These are phyloP conservation scores for Falco biarmicus DNA, from an alignment of 2,797 vertebrate species.

Conservation along the genomic window DNA sequence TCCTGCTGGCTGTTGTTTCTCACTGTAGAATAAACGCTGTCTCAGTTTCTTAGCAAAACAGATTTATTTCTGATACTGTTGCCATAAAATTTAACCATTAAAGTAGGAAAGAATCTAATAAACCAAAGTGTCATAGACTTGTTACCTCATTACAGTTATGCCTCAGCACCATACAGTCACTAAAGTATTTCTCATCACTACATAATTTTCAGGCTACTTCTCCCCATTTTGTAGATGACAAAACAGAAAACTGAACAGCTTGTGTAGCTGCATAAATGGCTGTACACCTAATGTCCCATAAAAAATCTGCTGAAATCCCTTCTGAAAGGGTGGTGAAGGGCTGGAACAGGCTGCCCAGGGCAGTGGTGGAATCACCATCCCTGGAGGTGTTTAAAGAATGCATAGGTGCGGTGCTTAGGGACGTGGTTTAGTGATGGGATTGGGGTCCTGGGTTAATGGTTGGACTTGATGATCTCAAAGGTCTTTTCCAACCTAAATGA, in stretches of 20 bases:
- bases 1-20: background rate
- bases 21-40: background rate
- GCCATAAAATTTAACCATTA: background rate
- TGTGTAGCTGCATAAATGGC: background rate
- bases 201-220: conserved; percentile 11
- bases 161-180: background rate
- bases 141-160: background rate
- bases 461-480: no score
- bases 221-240: background rate
- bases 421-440: no score
- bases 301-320: background rate
- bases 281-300: background rate
- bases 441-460: no score
- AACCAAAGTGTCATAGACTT: background rate
- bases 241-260: background rate
- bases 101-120: background rate
- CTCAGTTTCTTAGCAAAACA: background rate
- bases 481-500: no score
- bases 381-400: no score
- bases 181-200: background rate
- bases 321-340: no score
- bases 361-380: no score
- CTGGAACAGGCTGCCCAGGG: no score
- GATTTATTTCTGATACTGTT: background rate
- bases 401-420: no score